These are phyloP conservation scores for Agrochola macilenta DNA, from an alignment of 2,888 invertebrate genomes.

Conservation along the genomic window DNA sequence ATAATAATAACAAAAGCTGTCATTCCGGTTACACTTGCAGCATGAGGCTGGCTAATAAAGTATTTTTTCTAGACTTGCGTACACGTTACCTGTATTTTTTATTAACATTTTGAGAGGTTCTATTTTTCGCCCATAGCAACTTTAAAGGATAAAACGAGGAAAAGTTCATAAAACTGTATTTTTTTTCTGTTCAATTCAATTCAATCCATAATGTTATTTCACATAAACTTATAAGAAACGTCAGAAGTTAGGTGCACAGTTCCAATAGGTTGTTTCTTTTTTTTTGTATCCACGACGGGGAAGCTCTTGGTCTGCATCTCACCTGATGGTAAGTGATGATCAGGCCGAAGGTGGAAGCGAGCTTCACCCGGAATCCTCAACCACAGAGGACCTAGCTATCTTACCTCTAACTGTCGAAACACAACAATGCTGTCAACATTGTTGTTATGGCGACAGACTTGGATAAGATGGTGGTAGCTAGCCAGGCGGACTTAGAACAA, in stretches of 20 bases:
- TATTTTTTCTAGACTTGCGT: conserved; percentile 12
- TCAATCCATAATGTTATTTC: not conserved
- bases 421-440: no score
- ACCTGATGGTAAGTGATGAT: no score
- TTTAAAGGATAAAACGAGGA: not conserved
- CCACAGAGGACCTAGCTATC: no score
- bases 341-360: no score
- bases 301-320: no score
- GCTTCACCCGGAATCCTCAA: no score
- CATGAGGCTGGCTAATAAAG: conserved; percentile 10
- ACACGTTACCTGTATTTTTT: conserved; percentile 18
- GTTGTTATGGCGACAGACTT: no score
- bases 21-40: conserved; percentile 39
- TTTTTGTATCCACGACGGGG: no score
- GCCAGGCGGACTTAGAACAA: no score
- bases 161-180: not conserved
- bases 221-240: not conserved
- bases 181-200: not conserved
- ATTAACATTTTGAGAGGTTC: not conserved
- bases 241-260: not conserved
- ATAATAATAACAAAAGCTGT: conserved; percentile 36
- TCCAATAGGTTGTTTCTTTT: not conserved
- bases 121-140: not conserved
- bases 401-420: no score
- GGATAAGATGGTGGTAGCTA: no score